Evolutionary conservation across 2,797 vertebrate genomes (phyloP).

Genomic region (Tamandua tetradactyla): DNA sequence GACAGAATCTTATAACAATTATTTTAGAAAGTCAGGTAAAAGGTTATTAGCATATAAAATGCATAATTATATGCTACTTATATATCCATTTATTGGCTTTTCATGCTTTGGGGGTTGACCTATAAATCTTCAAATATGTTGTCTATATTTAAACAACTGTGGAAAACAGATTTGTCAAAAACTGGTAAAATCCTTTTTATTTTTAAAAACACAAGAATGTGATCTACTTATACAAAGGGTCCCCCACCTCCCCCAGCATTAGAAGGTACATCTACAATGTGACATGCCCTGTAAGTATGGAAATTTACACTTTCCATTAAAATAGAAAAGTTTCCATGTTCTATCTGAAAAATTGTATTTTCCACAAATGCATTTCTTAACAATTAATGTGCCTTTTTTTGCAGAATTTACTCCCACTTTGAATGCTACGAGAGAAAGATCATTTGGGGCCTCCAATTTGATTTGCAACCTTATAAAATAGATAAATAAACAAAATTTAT

Average conservation of each 20-base stretch:
- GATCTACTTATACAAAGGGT: not conserved
- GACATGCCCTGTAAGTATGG: not conserved
- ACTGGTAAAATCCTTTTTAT: not conserved
- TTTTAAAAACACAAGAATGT: not conserved
- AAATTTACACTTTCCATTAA: not conserved
- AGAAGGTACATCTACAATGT: fast-evolving
- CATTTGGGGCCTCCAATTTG: not conserved
- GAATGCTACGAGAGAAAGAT: conserved; percentile 13
- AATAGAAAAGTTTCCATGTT: not conserved
- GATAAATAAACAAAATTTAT: no score
- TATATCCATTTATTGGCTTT: not conserved
- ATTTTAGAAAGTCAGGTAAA: not conserved
- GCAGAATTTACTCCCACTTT: not conserved
- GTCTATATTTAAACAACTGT: not conserved
- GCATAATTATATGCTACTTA: not conserved
- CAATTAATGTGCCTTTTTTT: not conserved
- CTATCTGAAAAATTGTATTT: not conserved
- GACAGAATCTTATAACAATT: not conserved
- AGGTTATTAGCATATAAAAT: not conserved
- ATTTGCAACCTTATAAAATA: not conserved
- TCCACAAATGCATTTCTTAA: not conserved
- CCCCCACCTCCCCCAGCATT: no score
- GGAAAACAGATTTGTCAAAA: not conserved
- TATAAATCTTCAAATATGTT: not conserved
- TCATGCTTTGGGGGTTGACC: not conserved